Conservation (phyloP, 1,140 invertebrate species). For the Pseudomyrmex pallidus region DNA sequence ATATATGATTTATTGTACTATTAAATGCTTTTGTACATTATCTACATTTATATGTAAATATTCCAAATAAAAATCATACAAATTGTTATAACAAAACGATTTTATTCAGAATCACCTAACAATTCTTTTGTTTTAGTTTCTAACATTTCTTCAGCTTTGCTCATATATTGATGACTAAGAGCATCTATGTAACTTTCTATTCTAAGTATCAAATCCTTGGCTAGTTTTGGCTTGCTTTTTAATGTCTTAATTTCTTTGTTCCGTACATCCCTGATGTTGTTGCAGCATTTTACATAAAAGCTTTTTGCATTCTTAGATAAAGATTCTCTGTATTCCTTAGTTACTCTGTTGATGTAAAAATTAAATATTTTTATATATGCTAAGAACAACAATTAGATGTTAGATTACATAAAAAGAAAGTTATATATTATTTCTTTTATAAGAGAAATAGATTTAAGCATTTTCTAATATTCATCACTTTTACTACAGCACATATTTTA, state of each 20-base stretch:
- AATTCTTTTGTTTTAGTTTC: constrained; percentile 91
- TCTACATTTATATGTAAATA: no score
- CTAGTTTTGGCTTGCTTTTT: constrained; percentile 88
- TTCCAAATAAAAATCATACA: not conserved
- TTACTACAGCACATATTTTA: constrained; percentile 35
- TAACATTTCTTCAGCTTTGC: constrained; percentile 89
- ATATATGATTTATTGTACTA: no score
- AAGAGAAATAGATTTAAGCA: constrained; percentile 32
- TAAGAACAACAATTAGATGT: no score
- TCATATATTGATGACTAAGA: constrained; percentile 88
- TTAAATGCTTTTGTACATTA: no score
- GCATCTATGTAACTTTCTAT: constrained; percentile 89
- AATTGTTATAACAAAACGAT: not conserved
- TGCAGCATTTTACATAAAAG: constrained; percentile 92
- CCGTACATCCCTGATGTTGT: constrained; percentile 91
- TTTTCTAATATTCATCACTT: not conserved
- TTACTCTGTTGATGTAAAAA: constrained; percentile 87
- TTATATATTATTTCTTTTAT: not conserved
- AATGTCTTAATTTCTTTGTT: constrained; percentile 90
- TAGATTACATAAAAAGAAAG: no score
- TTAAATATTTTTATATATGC: constrained; percentile 41
- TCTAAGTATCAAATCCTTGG: constrained; percentile 89
- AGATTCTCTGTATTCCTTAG: constrained; percentile 95
- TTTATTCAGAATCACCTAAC: constrained; percentile 81
- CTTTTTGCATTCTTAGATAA: constrained; percentile 95